These are phyloP conservation scores for Sceliomorpha sp. DNA, from an alignment of 2,888 invertebrate species.

Conservation along the genomic window DNA sequence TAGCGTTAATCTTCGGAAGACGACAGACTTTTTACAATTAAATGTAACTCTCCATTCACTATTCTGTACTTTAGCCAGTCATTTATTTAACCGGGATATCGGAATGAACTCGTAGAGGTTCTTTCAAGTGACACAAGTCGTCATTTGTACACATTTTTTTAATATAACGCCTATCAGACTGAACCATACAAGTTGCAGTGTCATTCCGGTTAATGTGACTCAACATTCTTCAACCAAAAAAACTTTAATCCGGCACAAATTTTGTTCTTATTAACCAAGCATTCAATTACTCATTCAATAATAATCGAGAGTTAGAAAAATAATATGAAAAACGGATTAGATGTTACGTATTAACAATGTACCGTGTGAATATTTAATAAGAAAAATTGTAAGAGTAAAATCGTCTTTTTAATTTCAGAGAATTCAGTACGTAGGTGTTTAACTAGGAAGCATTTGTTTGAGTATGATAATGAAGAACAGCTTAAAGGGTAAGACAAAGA, in stretches of 20 bases:
- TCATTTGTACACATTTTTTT: slow-evolving; percentile 5
- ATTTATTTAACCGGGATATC: not conserved
- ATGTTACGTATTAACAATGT: too few species aligned
- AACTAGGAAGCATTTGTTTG: slow-evolving; percentile 19
- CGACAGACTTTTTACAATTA: too few species aligned
- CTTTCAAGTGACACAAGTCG: slow-evolving; percentile 10
- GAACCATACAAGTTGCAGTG: slow-evolving; percentile 21
- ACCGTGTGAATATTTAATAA: too few species aligned
- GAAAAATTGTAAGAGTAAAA: too few species aligned
- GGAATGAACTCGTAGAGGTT: not conserved
- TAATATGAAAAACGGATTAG: too few species aligned
- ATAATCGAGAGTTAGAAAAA: not conserved
- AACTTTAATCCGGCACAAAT: slow-evolving; percentile 6
- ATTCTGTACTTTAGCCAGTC: too few species aligned
- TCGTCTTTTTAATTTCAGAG: too few species aligned
- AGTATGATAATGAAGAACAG: slow-evolving; percentile 43
- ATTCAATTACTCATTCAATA: slow-evolving; percentile 9
- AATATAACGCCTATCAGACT: not conserved
- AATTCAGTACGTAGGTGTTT: not conserved
- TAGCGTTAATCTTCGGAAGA: too few species aligned
- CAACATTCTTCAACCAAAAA: slow-evolving; percentile 18
- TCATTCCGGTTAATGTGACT: slow-evolving; percentile 34
- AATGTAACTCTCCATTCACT: too few species aligned
- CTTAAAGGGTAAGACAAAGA: slow-evolving; percentile 35
- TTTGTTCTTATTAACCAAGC: not conserved